Evolutionary conservation across 2,888 invertebrate genomes (phyloP), one percentile per base, ranked within the genome.

Genomic region (Amblyjoppa proteus): DNA sequence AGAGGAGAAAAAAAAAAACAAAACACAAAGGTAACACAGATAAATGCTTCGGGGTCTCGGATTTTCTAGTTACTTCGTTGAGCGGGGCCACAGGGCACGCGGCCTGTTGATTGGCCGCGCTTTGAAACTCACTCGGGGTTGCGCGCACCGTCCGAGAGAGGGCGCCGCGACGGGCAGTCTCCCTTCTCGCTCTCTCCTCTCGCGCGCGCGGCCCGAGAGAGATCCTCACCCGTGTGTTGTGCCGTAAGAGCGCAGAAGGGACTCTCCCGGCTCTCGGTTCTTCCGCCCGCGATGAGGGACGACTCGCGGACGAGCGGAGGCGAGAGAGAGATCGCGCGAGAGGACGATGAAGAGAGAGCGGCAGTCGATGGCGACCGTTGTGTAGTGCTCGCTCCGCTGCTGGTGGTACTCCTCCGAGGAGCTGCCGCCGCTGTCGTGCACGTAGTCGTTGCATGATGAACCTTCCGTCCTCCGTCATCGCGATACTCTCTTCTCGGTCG

Each of bases 71-170:
- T 80, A 85, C 85, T 79, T 83, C 31, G 73, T 61, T 85, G 85
- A 76, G 68, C 53, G 61, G 87, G 86, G 88, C 88, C 90, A 90
- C 81, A 89, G 90, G 90, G 90, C 90, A 87, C 85, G 83, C 87
- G 89, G 86, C 87, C 86, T 87, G 89, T 88, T 90, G 89, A 90
- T 91, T 91, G 91, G 90, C 91, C 90, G 83, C 66, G 82, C 89
- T 90, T 90, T 90, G 89, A 90, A 89, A 87, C 53, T 53, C 53
- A 38, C 73, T 20, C 16, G 68, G 76, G 74, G 87, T 87, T 87
- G 70, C 76, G 69, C 83, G 61, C 66, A 61, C 58, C 61, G 87
- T 79, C 76, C 84, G 84, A 81, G 68, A 87, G 84, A 88, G 88
- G 86, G 81, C 87, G 81, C 20, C 38, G 20, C 49, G 69, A 58